A percentile compares a stretch with the other conserved stretches of the same genome.
Evolutionary conservation across 2,113 vertebrate genomes (phyloP).

Genomic region (Sceloporus undulatus): DNA sequence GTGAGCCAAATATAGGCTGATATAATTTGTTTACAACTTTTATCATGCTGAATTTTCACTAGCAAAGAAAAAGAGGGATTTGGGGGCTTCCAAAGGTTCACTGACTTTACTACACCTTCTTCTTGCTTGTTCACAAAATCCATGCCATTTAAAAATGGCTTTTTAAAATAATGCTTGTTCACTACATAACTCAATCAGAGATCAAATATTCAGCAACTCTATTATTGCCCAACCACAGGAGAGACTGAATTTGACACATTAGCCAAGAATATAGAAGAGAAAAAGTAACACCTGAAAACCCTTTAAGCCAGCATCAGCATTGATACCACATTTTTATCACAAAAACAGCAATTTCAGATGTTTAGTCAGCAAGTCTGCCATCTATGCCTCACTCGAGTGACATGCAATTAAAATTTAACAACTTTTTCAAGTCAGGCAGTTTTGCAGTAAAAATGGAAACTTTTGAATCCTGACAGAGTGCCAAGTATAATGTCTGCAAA

Average conservation of each 20-base stretch:
- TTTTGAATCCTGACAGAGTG: conserved; percentile 34
- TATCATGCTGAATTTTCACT: neutral
- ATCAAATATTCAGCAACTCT: neutral
- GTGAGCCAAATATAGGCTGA: too few species aligned
- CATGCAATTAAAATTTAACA: conserved; percentile 37
- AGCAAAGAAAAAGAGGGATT: neutral
- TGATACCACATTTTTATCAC: conserved; percentile 35
- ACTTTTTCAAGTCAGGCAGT: conserved; percentile 8
- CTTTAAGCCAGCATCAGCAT: conserved; percentile 23
- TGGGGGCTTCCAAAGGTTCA: neutral
- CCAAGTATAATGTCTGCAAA: conserved; percentile 20
- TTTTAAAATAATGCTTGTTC: neutral
- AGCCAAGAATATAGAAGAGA: conserved; percentile 8
- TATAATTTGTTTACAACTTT: neutral
- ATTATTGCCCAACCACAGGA: neutral
- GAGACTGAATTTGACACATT: conserved; percentile 20
- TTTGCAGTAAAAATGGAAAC: conserved; percentile 19
- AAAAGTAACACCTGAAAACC: conserved; percentile 20
- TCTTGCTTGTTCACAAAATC: neutral
- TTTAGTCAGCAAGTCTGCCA: conserved; percentile 38
- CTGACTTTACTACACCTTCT: neutral
- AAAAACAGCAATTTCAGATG: conserved; percentile 35
- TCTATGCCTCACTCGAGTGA: conserved; percentile 23
- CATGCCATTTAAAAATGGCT: neutral
- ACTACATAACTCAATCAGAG: neutral